phyloP scores from a whole-genome alignment of 2,797 vertebrate genomes.

The Epinephelus coioides region DNA sequence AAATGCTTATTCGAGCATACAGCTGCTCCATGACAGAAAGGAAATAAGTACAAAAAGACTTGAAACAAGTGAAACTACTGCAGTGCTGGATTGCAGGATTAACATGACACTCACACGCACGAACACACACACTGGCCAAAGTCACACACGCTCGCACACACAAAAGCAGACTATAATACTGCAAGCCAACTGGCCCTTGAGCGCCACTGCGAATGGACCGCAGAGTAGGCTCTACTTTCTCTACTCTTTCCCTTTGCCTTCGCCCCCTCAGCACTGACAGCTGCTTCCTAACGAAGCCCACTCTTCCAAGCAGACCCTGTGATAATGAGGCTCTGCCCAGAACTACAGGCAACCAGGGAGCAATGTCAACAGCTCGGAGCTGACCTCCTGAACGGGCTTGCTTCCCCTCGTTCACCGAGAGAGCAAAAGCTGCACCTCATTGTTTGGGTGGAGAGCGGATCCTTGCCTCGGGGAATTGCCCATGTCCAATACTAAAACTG shows the following conservation, averaged over 20 bases:
- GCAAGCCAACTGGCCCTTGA: conserved; percentile 78
- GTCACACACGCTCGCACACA: conserved; percentile 23
- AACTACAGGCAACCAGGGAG: conserved; percentile 84
- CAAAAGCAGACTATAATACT: conserved; percentile 47
- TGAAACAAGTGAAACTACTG: conserved; percentile 40
- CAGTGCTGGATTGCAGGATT: conserved; percentile 51
- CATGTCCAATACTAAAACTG: conserved; percentile 77
- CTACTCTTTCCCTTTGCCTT: conserved; percentile 75
- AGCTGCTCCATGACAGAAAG: conserved; percentile 1
- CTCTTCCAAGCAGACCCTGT: conserved; percentile 83
- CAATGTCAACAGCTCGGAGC: conserved; percentile 85
- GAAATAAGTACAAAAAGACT: conserved; percentile 29
- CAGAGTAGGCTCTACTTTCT: conserved; percentile 76
- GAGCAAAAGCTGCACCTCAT: conserved; percentile 80
- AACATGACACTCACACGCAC: conserved; percentile 31
- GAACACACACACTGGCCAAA: conserved; percentile 14
- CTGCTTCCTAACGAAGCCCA: conserved; percentile 87
- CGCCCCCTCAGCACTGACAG: conserved; percentile 84
- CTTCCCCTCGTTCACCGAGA: conserved; percentile 77
- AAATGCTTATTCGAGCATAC: not conserved
- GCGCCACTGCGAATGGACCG: conserved; percentile 71
- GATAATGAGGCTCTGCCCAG: conserved; percentile 86
- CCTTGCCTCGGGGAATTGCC: conserved; percentile 78
- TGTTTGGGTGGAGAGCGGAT: conserved; percentile 81
- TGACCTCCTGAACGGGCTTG: conserved; percentile 84